These are phyloP conservation scores for Caenorhabditis wallacei DNA, from an alignment of 2,888 invertebrate species.

Conservation along the genomic window DNA sequence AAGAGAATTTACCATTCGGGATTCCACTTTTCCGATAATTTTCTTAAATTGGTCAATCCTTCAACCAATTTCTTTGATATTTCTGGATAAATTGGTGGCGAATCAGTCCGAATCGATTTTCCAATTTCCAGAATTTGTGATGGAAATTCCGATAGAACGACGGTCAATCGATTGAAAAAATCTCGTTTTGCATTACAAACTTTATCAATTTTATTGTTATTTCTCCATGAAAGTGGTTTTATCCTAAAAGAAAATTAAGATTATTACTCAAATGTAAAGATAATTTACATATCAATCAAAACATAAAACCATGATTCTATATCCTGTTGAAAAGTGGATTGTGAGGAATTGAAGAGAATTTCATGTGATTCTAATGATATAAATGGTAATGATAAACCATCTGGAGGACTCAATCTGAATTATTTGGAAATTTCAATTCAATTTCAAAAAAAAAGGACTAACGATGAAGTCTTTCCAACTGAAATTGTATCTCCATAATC, in stretches of 20 bases:
- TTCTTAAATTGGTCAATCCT: constrained; percentile 6
- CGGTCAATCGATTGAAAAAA: constrained; percentile 24
- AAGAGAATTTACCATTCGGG: constrained; percentile 43
- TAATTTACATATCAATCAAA: constrained; percentile 52
- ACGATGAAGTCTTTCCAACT: constrained; percentile 27
- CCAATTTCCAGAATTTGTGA: constrained; percentile 18
- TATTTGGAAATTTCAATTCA: neutral
- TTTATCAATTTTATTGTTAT: constrained; percentile 20
- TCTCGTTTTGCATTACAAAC: constrained; percentile 8
- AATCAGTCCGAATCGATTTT: constrained; percentile 4
- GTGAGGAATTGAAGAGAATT: neutral
- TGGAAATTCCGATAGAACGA: constrained; percentile 25
- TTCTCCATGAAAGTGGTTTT: constrained; percentile 23
- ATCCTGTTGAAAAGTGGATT: constrained; percentile 44
- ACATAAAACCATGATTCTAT: constrained; percentile 62
- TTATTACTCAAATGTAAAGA: neutral
- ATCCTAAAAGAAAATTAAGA: constrained; percentile 13
- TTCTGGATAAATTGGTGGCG: constrained; percentile 35
- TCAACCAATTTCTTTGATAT: constrained; percentile 22
- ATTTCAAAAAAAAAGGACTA: neutral
- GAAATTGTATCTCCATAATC: constrained; percentile 53
- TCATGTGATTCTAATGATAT: constrained; percentile 58
- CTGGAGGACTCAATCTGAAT: constrained; percentile 54
- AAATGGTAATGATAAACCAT: constrained; percentile 50
- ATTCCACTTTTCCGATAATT: constrained; percentile 11